Evolutionary conservation across 2,888 invertebrate genomes (phyloP).

Genomic region (Limnephilus lunatus): DNA sequence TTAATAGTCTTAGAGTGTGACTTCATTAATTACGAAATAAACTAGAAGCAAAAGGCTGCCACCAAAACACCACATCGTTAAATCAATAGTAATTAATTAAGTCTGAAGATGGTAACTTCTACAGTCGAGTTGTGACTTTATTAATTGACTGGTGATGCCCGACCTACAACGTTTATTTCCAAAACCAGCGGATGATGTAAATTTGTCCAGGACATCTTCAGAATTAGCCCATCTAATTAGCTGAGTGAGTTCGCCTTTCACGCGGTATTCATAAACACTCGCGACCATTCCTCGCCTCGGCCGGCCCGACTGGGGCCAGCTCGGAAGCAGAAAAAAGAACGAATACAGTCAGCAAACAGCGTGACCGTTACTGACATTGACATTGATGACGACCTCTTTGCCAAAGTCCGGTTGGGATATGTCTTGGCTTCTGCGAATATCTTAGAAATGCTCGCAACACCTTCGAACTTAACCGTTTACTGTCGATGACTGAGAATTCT

Average conservation of each 20-base stretch:
- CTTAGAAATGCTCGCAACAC: neutral
- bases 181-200: neutral
- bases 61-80: neutral
- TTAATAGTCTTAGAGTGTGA: neutral
- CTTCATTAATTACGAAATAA: neutral
- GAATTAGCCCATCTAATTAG: constrained; percentile 33
- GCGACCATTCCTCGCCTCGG: constrained; percentile 28
- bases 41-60: neutral
- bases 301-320: neutral
- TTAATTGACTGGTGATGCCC: neutral
- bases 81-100: neutral
- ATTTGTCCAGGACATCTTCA: constrained; percentile 10
- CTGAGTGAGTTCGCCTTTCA: constrained; percentile 18
- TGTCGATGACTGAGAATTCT: neutral
- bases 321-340: constrained; percentile 11
- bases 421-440: neutral
- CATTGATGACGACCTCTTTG: constrained; percentile 44
- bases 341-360: constrained; percentile 19
- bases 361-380: constrained; percentile 52
- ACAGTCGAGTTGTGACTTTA: neutral
- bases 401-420: constrained; percentile 32
- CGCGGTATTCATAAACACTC: constrained; percentile 28
- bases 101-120: neutral
- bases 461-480: neutral
- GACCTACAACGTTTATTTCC: constrained; percentile 7